Conservation (phyloP, 2,113 vertebrate species). For the Cynopterus brachyotis region DNA sequence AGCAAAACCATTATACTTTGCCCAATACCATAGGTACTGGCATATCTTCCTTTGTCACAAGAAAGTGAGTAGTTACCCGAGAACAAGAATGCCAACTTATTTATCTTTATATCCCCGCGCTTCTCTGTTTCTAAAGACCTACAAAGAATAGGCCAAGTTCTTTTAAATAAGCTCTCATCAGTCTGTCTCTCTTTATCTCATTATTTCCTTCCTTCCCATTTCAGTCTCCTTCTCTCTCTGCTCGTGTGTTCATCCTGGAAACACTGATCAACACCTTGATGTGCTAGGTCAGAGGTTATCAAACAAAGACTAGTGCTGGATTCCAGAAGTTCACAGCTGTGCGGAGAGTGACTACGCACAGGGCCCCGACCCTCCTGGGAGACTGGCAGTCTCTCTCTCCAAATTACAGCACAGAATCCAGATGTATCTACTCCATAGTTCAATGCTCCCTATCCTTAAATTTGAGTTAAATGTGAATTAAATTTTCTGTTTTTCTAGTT, state of each 20-base stretch:
- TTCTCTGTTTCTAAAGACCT: background rate
- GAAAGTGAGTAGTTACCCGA: background rate
- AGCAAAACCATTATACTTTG: background rate
- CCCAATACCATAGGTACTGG: background rate
- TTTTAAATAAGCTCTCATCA: background rate
- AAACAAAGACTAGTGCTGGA: background rate
- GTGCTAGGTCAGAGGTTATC: background rate
- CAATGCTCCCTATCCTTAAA: background rate
- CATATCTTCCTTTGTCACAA: background rate
- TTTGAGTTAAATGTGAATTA: background rate
- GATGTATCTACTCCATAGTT: background rate
- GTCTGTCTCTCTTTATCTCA: background rate
- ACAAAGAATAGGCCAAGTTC: background rate
- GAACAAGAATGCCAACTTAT: background rate
- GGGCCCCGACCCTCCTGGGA: background rate
- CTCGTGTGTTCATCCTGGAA: background rate
- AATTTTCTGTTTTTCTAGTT: background rate
- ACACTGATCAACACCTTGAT: no score
- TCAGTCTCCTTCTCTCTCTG: background rate
- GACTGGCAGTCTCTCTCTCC: background rate
- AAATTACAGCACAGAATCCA: background rate
- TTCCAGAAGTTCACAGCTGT: background rate
- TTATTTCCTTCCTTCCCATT: background rate
- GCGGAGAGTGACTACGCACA: accelerated
- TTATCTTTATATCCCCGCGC: background rate